These are phyloP conservation scores for Botia almorhae DNA, from an alignment of 2,797 vertebrate genomes.

Conservation along the genomic window DNA sequence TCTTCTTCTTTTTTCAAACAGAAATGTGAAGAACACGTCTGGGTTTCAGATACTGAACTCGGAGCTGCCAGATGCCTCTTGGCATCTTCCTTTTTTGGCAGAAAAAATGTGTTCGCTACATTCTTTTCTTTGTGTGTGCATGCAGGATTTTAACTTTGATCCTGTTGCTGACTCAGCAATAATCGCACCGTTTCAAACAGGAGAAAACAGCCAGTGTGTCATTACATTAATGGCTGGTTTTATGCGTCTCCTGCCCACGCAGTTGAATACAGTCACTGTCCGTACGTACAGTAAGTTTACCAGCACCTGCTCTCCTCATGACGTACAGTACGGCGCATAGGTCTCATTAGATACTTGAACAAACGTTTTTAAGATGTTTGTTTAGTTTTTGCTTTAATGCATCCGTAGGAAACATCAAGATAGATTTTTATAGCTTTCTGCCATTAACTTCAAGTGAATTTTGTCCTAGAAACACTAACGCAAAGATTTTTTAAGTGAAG, in stretches of 20 bases:
- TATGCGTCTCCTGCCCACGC: neutral
- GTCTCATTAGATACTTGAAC: too few species aligned
- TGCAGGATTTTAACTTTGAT: conserved; percentile 21
- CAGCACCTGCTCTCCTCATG: neutral
- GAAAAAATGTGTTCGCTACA: conserved; percentile 13
- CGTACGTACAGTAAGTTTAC: neutral
- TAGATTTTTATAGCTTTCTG: too few species aligned
- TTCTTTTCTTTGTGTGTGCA: conserved; percentile 47
- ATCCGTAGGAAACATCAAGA: too few species aligned
- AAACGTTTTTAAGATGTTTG: too few species aligned
- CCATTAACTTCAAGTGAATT: too few species aligned
- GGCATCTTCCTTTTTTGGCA: conserved; percentile 43
- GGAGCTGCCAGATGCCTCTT: conserved; percentile 32
- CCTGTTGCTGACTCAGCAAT: conserved; percentile 27
- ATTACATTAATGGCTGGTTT: conserved; percentile 3
- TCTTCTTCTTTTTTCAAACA: conserved; percentile 6
- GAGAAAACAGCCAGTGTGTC: neutral
- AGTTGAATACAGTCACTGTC: neutral
- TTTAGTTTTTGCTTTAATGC: too few species aligned
- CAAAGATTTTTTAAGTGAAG: too few species aligned
- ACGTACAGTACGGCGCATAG: too few species aligned
- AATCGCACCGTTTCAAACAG: neutral
- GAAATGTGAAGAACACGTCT: conserved; percentile 40
- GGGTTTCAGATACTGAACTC: conserved; percentile 37
- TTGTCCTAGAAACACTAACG: too few species aligned